A percentile compares a stretch with the other conserved stretches of the same genome.
phyloP scores from a whole-genome alignment of 2,888 invertebrate species.

The Tetanocera ferruginea region DNA sequence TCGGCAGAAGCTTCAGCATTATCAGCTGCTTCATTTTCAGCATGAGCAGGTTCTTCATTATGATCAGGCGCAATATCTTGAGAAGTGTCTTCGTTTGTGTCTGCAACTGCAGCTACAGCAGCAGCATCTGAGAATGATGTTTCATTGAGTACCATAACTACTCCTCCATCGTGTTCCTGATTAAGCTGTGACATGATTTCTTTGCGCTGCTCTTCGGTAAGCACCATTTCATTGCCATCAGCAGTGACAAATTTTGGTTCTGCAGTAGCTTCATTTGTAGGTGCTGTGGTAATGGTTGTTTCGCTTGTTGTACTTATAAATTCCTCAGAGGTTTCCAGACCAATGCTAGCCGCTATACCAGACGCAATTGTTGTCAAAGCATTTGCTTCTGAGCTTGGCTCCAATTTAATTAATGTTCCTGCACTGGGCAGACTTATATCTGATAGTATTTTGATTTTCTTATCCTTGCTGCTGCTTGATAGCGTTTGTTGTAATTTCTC shows the following conservation, averaged over 20 bases:
- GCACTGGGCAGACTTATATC: conserved; percentile 66
- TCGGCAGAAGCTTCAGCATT: conserved; percentile 50
- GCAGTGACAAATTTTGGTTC: conserved; percentile 71
- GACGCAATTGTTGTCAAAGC: conserved; percentile 73
- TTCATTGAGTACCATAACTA: conserved; percentile 69
- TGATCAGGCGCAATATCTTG: conserved; percentile 41
- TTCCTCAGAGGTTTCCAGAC: conserved; percentile 59
- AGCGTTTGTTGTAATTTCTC: conserved; percentile 50
- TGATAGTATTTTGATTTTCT: conserved; percentile 72
- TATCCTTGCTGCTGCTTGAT: conserved; percentile 36
- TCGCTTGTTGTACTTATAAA: conserved; percentile 12
- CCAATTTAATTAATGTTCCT: conserved; percentile 53
- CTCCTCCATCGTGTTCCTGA: conserved; percentile 66
- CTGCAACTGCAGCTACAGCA: conserved; percentile 38
- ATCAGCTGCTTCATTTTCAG: conserved; percentile 39
- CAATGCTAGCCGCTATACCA: conserved; percentile 73
- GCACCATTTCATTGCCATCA: conserved; percentile 69
- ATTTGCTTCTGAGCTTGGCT: conserved; percentile 72
- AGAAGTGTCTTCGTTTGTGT: conserved; percentile 41
- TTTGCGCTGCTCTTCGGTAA: conserved; percentile 68
- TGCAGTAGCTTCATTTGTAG: conserved; percentile 25
- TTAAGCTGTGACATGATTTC: conserved; percentile 69
- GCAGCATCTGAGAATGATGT: conserved; percentile 20
- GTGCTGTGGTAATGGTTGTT: conserved; percentile 26
- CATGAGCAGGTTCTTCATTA: conserved; percentile 47